A percentile compares a stretch with the other conserved stretches of the same genome.
Evolutionary conservation across 2,113 vertebrate species (phyloP).

Genomic region (Austrofundulus limnaeus): DNA sequence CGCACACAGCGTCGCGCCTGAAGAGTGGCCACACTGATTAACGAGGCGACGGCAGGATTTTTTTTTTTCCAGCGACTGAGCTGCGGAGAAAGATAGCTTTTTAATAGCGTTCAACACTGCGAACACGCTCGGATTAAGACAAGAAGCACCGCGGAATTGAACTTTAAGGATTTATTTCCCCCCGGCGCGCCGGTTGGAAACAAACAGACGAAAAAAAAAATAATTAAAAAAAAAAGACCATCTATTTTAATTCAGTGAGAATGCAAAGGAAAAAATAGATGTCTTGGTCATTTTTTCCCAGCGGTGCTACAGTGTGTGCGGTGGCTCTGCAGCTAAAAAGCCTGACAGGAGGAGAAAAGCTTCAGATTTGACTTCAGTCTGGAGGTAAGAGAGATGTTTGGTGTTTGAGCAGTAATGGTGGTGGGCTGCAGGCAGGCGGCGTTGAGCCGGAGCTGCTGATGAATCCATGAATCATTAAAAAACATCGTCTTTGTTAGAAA

Average conservation of each 20-base stretch:
- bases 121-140: constrained; percentile 26
- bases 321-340: constrained; percentile 22
- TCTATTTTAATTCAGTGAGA: constrained; percentile 41
- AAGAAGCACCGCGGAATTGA: constrained; percentile 22
- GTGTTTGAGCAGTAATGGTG: not conserved
- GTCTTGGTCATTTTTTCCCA: constrained; percentile 15
- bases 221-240: constrained; percentile 11
- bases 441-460: constrained; percentile 13
- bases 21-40: constrained; percentile 77
- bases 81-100: constrained; percentile 27
- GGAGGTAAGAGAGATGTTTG: constrained; percentile 63
- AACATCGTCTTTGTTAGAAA: constrained; percentile 20
- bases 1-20: constrained; percentile 46
- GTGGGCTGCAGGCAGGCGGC: constrained; percentile 16
- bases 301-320: constrained; percentile 34
- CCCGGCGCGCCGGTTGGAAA: constrained; percentile 7
- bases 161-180: constrained; percentile 28
- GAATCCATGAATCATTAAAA: constrained; percentile 8
- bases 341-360: constrained; percentile 25
- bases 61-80: constrained; percentile 56
- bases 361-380: constrained; percentile 48
- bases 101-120: constrained; percentile 28
- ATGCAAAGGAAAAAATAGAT: constrained; percentile 60
- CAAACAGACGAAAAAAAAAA: constrained; percentile 23
- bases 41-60: constrained; percentile 53